Evolutionary conservation across 2,113 vertebrate genomes (phyloP), one percentile per base, ranked within the genome.

Genomic region (Misgurnus mizolepis): DNA sequence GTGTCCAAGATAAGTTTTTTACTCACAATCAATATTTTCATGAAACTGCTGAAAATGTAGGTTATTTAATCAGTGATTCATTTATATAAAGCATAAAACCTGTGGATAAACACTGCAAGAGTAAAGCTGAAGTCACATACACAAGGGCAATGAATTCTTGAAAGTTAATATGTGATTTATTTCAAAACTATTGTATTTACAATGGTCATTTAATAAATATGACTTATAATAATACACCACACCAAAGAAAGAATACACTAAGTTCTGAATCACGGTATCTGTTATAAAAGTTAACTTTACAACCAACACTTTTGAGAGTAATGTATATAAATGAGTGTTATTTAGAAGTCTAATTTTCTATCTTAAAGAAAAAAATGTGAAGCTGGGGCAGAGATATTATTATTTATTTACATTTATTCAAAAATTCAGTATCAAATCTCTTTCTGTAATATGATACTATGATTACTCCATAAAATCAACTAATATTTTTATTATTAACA

Each of bases 161-260:
- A 89, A 92, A 90, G 85, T 76, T 58, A 84, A 86, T 87, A 86
- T 89, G 89, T 90, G 87, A 83, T 86, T 87, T 87, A 73, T 83
- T 89, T 90, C 85, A 88, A 90, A 88, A 87, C 82, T 89, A 70
- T 90, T 91, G 89, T 87, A 90, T 90, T 90, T 91, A 85, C 83
- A 85, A 87, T 83, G 80, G 49, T 80, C 82, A 67, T 86, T 73
- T 58, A 85, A 90, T 90, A 90, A 92, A 92, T 91, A 91, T 89
- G 87, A 58, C 12, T 50, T 79, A 12, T 50, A 55, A 55, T 55
- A 75, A 84, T 4, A 60, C 55, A 79, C 49, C 76, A 79, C 11
- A 55, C 34, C 12, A 53, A 74, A 40, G 82, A 56, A 50, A 81
- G 53, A 58, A 34, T 12, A 80, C 34, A 80, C 47, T 6, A 53